Conservation (phyloP, 2,113 vertebrate genomes). For the Apodemus speciosus region DNA sequence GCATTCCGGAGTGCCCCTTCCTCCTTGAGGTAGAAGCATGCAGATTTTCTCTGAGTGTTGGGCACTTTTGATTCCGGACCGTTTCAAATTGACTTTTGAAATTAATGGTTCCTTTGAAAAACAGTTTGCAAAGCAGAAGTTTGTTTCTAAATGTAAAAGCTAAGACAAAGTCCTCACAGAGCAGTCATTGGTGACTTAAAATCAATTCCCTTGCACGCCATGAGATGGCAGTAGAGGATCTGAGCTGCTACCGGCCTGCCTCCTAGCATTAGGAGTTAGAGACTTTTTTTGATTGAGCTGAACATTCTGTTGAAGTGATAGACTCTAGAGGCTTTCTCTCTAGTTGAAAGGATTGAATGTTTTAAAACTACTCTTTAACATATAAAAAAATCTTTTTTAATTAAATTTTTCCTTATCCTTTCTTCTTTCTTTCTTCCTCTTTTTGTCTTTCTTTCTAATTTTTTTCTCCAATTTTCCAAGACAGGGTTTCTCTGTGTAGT, state of each 20-base stretch:
- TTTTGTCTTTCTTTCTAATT: background rate
- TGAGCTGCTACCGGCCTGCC: background rate
- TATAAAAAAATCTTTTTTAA: conserved; percentile 59
- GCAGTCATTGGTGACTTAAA: background rate
- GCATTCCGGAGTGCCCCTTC: background rate
- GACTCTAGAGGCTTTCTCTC: conserved; percentile 30
- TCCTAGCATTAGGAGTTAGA: background rate
- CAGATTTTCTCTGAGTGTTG: background rate
- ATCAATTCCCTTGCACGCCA: background rate
- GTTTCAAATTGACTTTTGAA: background rate
- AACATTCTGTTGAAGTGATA: conserved; percentile 63
- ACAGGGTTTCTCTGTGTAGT: background rate
- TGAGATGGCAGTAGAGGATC: background rate
- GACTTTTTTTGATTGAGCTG: background rate
- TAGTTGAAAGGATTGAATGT: conserved; percentile 41
- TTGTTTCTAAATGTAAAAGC: conserved; percentile 43
- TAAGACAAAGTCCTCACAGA: background rate
- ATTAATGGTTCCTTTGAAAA: conserved; percentile 34
- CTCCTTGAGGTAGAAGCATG: background rate
- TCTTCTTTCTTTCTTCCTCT: too few relatives aligned
- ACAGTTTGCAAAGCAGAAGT: conserved; percentile 13
- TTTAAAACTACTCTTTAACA: conserved; percentile 48
- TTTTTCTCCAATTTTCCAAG: conserved; percentile 50
- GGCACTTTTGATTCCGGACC: background rate
- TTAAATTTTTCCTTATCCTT: background rate